Base-by-base conservation (phyloP, 2,888 invertebrate genomes). In the Kuschelorhynchus macadamiae region DNA sequence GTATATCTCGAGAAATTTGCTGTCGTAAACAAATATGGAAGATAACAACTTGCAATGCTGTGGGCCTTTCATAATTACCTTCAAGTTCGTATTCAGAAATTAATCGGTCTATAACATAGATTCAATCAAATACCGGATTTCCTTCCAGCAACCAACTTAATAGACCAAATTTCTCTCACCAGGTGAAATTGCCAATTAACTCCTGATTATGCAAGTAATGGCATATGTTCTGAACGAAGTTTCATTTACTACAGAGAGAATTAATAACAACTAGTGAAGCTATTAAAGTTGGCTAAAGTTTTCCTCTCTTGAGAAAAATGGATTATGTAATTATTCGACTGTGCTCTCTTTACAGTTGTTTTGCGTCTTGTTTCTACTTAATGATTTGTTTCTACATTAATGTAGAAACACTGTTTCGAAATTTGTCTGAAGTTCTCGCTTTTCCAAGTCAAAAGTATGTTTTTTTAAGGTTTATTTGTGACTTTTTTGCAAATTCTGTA, bases 171-270 rank as follows among this genome's bases (percentile, higher is more conserved):
- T 67, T 55, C 57, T 55, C 57, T 68, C 70, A 67, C 61, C 70
- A 66, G 57, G 67, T 67, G 70, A 73, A 67, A 71, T 73, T 73
- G 68, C 59, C 71, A 73, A 73, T 73, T 70, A 71, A 66, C 60
- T 56, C 50, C 50, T 69, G 64, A 70, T 72, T 62, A 42, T 49
- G 49, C 61, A 61, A 60, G 50, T 61, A 36, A 50, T 50, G 11
- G 16, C 39, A 2, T 17, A 17, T 39, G 39, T 39, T 21, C 41
- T 2, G 21, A 2, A 14, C 53, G 39, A 41, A 25, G 20, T 20
- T 50, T 36, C 25, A 41, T 41, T 20, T 53, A 41, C 39, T 14
- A 20, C 41, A 12, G 39, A 18, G 12, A 12, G 8, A 50, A 50
- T 50, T 50, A 20, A 36, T 25, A 25, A 25, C 25, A 20, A 50